Evolutionary conservation across 2,113 vertebrate species (phyloP), one percentile per base, ranked within the genome.

Genomic region (Hiodon tergisus): DNA sequence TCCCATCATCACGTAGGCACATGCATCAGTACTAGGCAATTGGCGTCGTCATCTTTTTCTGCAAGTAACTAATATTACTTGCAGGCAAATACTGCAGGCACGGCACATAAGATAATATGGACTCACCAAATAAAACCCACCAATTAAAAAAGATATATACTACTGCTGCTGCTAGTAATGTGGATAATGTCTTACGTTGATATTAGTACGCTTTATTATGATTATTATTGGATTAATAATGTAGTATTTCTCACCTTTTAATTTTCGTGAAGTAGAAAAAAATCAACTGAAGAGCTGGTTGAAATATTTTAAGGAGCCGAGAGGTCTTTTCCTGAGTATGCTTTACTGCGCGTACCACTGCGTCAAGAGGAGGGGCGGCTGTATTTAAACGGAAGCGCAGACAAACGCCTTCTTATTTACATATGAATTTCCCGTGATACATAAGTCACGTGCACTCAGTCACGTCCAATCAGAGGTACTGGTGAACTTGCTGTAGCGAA

Each of bases 401-500:
- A 47, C 5, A 10, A 6, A 76, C 77, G 67, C 67, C 13, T 67
- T 81, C 52, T 74, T 0, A 4, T 0, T n/a, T 72, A 3, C 53
- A 80, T 77, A 17, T 65, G 46, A 70, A 73, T 66, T 17, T 67
- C 67, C 69, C 2, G 47, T 59, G 78, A 71, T 71, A 8, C 14
- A 0, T 7, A 0, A 8, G 0, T 50, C 1, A n/a, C 87, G 77
- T 90, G 89, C 47, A 2, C 7, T 0, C 0, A 50, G 88, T 83
- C 90, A 91, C 88, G 90, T 91, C 78, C 79, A 0, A 67, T 10
- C 59, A 61, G 54, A 55, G 66, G 70, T 31, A 0, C 72, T 66
- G 78, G 6, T 31, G 31, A 31, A 31, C 31, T 31, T 31, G 31
- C 31, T 31, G 31, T 31, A 31, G 31, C 31, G 31, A 31, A 31